Conservation (phyloP, 2,113 vertebrate genomes). For the Platycercus adscitus region DNA sequence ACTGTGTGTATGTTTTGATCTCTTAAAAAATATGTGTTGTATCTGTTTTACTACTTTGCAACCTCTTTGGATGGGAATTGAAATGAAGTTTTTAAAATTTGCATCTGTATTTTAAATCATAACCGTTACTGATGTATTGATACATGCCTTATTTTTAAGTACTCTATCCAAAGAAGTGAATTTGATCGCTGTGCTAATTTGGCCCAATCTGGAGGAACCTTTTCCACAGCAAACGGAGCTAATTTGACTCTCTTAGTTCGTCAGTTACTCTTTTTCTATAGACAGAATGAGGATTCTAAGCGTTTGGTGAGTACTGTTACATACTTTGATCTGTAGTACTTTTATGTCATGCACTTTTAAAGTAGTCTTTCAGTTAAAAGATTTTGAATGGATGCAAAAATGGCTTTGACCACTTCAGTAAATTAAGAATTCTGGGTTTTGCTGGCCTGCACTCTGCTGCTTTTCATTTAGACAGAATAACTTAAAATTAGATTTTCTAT, state of each 20-base stretch:
- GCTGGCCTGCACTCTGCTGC: background rate
- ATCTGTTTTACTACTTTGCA: background rate
- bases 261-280: constrained; percentile 96
- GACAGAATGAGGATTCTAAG: constrained; percentile 88
- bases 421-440: background rate
- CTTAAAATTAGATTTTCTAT: background rate
- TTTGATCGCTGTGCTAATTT: constrained; percentile 86
- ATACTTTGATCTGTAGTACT: background rate
- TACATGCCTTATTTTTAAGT: constrained; percentile 71
- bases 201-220: constrained; percentile 77
- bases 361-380: background rate
- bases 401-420: background rate
- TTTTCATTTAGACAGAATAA: background rate
- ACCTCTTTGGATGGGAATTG: background rate
- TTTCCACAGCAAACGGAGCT: constrained; percentile 73
- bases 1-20: background rate
- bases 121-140: background rate
- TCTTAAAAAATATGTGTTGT: background rate
- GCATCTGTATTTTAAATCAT: background rate
- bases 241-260: constrained; percentile 87
- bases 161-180: constrained; percentile 86
- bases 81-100: background rate
- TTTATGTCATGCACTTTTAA: background rate
- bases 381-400: background rate
- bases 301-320: constrained; percentile 85